Evolutionary conservation across 2,797 vertebrate genomes (phyloP), one percentile per base, ranked within the genome.

Genomic region (Tokudaia muenninki): DNA sequence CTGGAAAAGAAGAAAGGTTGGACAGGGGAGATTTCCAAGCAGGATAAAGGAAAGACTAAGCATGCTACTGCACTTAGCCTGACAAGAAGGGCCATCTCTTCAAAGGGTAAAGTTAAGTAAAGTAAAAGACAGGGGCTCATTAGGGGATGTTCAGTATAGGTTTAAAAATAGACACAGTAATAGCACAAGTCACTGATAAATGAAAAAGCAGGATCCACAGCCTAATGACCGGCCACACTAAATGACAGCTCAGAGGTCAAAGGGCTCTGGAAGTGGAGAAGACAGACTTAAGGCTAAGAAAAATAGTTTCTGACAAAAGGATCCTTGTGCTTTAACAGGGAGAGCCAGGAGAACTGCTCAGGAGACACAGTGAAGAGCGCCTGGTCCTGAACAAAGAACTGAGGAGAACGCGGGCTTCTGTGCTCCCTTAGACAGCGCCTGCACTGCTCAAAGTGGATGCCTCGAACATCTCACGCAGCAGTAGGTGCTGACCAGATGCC

Each of bases 231-330:
- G 97, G 94, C 96, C 98, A 97, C 97, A 97, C 94, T 95, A 97
- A 98, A 98, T 98, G 97, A 97, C 98, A 98, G 97, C 98, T 82
- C 92, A 97, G 98, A 98, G 98, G 98, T 98, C 97, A 98, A 97
- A 98, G 97, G 98, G 97, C 98, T 98, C 96, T 98, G 98, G 98
- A 99, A 99, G 99, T 98, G 98, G 98, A 99, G 99, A 98, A 99
- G 99, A 99, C 98, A 99, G 98, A 98, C 98, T 98, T 98, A 98
- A 98, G 98, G 97, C 98, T 98, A 98, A 98, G 98, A 98, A 98
- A 98, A 98, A 82, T 95, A 97, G 95, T 6, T 94, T 92, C 97
- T 98, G 98, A 99, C 98, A 98, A 98, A 99, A 98, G 98, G 97
- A 96, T 98, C 98, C 98, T 98, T 99, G 98, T 99, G 98, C 77